phyloP scores from a whole-genome alignment of 2,797 vertebrate genomes.

The Chrysocyon brachyurus region DNA sequence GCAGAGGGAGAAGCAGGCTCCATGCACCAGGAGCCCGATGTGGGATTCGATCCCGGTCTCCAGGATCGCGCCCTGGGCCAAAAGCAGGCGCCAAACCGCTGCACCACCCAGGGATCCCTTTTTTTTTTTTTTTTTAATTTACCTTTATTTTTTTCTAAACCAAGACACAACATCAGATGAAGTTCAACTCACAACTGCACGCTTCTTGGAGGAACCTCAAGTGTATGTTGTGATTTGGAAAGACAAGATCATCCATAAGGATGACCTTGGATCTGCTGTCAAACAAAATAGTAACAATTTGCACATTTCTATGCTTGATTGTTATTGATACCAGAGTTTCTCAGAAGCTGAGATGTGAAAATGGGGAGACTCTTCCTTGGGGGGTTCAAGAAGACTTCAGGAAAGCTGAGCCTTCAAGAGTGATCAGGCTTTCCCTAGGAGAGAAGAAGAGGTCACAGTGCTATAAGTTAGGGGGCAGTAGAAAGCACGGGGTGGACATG shows the following conservation, averaged over 20 bases:
- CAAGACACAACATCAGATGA: neutral
- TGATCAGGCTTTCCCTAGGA: neutral
- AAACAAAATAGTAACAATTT: neutral
- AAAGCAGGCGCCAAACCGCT: no score
- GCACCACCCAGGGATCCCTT: no score
- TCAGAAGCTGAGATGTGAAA: neutral
- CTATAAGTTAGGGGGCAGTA: accelerated
- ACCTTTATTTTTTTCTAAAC: neutral
- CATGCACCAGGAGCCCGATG: no score
- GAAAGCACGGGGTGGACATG: accelerated
- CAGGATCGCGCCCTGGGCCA: no score
- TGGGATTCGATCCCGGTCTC: no score
- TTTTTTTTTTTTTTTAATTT: no score
- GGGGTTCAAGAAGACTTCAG: neutral
- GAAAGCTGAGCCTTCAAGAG: neutral
- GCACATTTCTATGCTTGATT: neutral
- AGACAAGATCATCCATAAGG: neutral
- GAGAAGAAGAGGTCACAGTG: neutral
- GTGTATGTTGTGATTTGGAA: neutral
- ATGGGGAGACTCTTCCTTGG: neutral
- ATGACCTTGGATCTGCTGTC: neutral
- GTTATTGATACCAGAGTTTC: neutral
- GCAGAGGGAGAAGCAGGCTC: no score
- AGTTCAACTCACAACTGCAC: neutral
- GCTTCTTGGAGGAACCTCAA: neutral